Conservation (phyloP, 2,888 invertebrate genomes). For the Cosmia trapezina region DNA sequence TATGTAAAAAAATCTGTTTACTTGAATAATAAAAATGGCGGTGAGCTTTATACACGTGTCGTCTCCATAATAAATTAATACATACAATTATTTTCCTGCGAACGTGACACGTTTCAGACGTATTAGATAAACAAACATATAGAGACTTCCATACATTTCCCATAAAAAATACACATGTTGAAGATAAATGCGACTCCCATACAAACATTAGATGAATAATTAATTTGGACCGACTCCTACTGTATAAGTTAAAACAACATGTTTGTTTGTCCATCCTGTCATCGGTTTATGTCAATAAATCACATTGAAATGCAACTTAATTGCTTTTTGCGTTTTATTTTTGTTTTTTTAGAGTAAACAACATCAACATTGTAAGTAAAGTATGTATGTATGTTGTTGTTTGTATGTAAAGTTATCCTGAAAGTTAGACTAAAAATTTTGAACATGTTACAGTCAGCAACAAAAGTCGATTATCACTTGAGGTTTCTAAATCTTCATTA, state of each 20-base stretch:
- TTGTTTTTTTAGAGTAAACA: conserved; percentile 28
- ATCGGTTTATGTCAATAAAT: conserved; percentile 66
- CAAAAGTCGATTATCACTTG: no score
- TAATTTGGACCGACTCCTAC: conserved; percentile 66
- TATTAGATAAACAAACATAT: conserved; percentile 65
- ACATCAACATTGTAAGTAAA: neutral
- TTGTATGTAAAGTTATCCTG: neutral
- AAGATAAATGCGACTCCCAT: conserved; percentile 67
- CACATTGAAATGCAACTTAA: conserved; percentile 50
- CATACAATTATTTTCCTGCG: conserved; percentile 68
- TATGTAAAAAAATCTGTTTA: conserved; percentile 48
- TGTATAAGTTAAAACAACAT: conserved; percentile 66
- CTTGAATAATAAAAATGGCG: conserved; percentile 59
- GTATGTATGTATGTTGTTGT: neutral
- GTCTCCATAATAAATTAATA: conserved; percentile 66
- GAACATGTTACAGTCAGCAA: no score
- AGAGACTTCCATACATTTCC: conserved; percentile 65
- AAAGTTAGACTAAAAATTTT: neutral
- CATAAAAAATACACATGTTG: conserved; percentile 64
- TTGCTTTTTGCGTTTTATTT: conserved; percentile 31
- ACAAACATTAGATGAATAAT: conserved; percentile 70
- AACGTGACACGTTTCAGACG: conserved; percentile 77
- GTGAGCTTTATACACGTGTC: conserved; percentile 63
- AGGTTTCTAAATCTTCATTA: no score
- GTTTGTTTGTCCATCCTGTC: conserved; percentile 65